phyloP scores from a whole-genome alignment of 1,140 invertebrate species.

The Trichonephila clavata region DNA sequence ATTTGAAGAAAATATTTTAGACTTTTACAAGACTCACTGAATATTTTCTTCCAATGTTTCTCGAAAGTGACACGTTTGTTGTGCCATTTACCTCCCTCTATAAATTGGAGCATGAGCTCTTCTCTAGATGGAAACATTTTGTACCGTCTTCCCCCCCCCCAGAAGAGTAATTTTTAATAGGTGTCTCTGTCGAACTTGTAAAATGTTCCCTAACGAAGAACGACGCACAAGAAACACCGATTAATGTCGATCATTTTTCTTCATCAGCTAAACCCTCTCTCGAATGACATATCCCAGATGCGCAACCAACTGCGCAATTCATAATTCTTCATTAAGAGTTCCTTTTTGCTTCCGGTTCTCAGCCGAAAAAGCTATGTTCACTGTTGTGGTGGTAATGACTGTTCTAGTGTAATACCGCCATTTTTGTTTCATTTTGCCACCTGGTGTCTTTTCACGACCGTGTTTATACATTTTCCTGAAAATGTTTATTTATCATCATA shows the following conservation, averaged over 20 bases:
- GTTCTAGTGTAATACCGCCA: neutral
- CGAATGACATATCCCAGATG: conserved; percentile 65
- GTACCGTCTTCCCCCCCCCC: neutral
- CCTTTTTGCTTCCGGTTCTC: conserved; percentile 14
- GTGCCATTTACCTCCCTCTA: too few relatives aligned
- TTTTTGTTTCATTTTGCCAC: neutral
- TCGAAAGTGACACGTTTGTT: too few relatives aligned
- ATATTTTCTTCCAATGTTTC: too few relatives aligned
- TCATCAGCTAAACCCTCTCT: conserved; percentile 24
- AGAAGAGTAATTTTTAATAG: conserved; percentile 6
- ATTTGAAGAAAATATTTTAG: too few relatives aligned
- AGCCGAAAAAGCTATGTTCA: neutral
- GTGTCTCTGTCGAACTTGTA: neutral
- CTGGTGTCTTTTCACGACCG: too few relatives aligned
- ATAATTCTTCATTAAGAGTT: conserved; percentile 65
- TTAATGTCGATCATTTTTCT: conserved; percentile 63
- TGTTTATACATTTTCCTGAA: too few relatives aligned
- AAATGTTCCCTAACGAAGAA: neutral
- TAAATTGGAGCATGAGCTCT: neutral
- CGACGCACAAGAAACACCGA: conserved; percentile 5
- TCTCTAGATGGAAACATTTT: neutral
- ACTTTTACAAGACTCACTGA: too few relatives aligned
- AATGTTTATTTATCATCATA: too few relatives aligned
- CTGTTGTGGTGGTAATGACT: neutral
- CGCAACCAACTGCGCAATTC: conserved; percentile 44